phyloP scores from a whole-genome alignment of 2,113 vertebrate genomes.

The Alligator sinensis region DNA sequence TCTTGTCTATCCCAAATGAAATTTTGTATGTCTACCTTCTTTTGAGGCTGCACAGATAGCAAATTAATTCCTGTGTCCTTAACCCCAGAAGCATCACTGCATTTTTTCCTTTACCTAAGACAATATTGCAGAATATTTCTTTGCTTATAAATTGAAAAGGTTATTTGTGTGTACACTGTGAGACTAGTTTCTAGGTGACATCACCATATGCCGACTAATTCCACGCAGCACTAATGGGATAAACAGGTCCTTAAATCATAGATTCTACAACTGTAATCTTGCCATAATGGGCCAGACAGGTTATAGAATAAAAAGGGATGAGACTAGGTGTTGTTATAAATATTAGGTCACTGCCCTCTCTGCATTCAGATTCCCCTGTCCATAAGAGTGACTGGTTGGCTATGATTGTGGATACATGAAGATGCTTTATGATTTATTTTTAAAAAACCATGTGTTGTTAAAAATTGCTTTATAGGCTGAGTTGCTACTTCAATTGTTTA shows the following conservation, averaged over 20 bases:
- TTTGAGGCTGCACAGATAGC: neutral
- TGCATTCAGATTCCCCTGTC: neutral
- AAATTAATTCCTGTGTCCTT: neutral
- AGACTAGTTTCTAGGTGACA: neutral
- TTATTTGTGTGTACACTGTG: neutral
- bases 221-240: neutral
- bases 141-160: neutral
- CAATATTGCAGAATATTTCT: neutral
- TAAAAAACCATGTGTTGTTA: neutral
- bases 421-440: neutral
- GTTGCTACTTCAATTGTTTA: neutral
- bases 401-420: too few species aligned
- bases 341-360: neutral
- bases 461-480: neutral
- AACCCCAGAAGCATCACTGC: neutral
- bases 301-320: neutral
- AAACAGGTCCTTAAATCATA: neutral
- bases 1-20: neutral
- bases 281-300: neutral
- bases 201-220: neutral
- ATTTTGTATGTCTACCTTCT: neutral
- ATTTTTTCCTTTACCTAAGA: neutral
- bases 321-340: neutral
- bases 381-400: neutral
- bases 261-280: neutral